Percentiles rank a stretch among this genome's conserved stretches.
phyloP scores from a whole-genome alignment of 2,113 vertebrate species.

The Myotis brandtii region DNA sequence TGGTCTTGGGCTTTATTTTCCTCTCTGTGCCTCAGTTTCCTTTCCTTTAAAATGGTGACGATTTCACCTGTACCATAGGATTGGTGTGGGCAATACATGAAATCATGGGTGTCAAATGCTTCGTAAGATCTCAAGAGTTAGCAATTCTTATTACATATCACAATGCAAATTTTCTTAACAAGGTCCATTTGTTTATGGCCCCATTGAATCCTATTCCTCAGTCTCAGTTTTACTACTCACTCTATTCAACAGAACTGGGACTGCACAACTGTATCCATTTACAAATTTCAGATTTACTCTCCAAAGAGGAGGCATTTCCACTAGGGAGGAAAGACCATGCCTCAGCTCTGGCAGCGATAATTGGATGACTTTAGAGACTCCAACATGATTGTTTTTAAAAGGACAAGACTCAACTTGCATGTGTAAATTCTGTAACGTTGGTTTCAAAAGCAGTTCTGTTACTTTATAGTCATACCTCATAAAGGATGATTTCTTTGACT shows the following conservation, averaged over 20 bases:
- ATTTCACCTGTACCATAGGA: background rate
- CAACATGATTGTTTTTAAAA: background rate
- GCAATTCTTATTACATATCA: background rate
- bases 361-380: background rate
- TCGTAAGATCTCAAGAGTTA: background rate
- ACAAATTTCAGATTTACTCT: slow-evolving; percentile 28
- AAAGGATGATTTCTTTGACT: slow-evolving; percentile 42
- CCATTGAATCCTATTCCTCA: background rate
- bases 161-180: background rate
- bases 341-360: background rate
- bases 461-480: background rate
- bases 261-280: background rate
- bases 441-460: slow-evolving; percentile 46
- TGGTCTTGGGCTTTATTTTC: background rate
- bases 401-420: background rate
- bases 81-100: background rate
- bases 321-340: background rate
- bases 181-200: background rate
- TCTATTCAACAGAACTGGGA: background rate
- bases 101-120: background rate
- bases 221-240: background rate
- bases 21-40: background rate
- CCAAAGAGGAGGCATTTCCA: background rate
- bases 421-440: background rate
- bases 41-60: background rate